Percentiles rank a stretch among this genome's conserved stretches.
These are phyloP conservation scores for Syngnathoides biaculeatus DNA, from an alignment of 2,113 vertebrate genomes.

Conservation along the genomic window DNA sequence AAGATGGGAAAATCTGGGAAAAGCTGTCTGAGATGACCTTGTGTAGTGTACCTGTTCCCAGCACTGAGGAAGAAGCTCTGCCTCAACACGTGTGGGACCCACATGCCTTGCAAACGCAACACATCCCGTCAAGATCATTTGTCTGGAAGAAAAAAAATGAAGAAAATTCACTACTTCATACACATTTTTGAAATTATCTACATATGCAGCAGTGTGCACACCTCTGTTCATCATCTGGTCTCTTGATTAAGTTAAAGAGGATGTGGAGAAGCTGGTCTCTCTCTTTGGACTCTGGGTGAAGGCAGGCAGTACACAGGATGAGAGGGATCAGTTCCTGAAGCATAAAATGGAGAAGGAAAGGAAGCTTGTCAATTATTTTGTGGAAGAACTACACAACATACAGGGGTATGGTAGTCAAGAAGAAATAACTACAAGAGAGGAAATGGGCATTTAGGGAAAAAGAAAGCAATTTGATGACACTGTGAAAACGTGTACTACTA, in stretches of 20 bases:
- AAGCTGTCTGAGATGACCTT: background rate
- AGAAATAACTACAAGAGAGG: constrained; percentile 22
- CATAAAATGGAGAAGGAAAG: background rate
- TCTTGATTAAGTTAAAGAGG: constrained; percentile 98
- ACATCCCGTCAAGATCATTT: constrained; percentile 97
- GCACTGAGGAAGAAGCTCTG: constrained; percentile 94
- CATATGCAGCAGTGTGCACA: constrained; percentile 35
- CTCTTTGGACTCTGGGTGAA: constrained; percentile 96
- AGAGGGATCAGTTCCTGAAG: constrained; percentile 92
- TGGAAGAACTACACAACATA: constrained; percentile 3
- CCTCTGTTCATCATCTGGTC: constrained; percentile 98
- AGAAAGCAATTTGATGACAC: constrained; percentile 22
- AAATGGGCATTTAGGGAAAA: background rate
- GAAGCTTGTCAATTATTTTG: constrained; percentile 17
- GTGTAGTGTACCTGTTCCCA: constrained; percentile 90
- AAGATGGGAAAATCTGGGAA: background rate
- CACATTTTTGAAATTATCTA: background rate
- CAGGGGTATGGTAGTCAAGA: constrained; percentile 25
- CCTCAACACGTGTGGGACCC: constrained; percentile 94
- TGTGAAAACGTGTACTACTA: background rate
- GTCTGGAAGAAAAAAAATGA: constrained; percentile 70
- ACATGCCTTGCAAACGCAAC: constrained; percentile 96
- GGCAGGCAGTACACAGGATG: constrained; percentile 94
- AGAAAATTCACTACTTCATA: constrained; percentile 1
- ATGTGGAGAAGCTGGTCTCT: constrained; percentile 98